A percentile compares a stretch with the other conserved stretches of the same genome.
Conservation (phyloP, 2,888 invertebrate species). For the Xanthorhoe designata region DNA sequence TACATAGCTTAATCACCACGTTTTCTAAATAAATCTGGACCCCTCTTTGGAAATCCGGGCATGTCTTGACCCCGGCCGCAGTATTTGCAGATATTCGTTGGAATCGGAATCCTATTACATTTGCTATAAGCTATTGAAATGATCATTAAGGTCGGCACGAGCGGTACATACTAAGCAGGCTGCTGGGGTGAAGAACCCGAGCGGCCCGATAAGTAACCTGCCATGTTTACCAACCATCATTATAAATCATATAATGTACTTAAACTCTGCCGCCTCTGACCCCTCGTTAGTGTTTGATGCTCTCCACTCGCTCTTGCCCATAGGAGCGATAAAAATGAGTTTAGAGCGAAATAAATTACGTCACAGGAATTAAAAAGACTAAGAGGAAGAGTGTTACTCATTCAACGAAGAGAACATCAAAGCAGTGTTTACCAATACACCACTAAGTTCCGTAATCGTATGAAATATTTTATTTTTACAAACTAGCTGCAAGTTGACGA, state of each 20-base stretch:
- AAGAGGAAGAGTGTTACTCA: background rate
- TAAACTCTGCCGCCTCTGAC: slow-evolving; percentile 69
- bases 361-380: slow-evolving; percentile 2
- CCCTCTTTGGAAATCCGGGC: slow-evolving; percentile 39
- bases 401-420: background rate
- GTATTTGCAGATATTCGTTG: slow-evolving; percentile 42
- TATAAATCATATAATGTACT: slow-evolving; percentile 70
- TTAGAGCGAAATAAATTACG: slow-evolving; percentile 13
- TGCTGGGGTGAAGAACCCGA: slow-evolving; percentile 72
- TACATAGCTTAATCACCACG: slow-evolving; percentile 41
- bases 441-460: too few relatives aligned
- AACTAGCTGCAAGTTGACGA: too few relatives aligned
- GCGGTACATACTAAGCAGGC: slow-evolving; percentile 46
- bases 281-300: slow-evolving; percentile 67
- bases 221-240: slow-evolving; percentile 71
- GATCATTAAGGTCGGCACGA: slow-evolving; percentile 51
- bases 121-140: slow-evolving; percentile 46
- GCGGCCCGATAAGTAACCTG: slow-evolving; percentile 68
- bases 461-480: too few relatives aligned
- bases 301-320: slow-evolving; percentile 40
- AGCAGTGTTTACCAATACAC: background rate
- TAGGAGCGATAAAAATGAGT: slow-evolving; percentile 43
- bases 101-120: slow-evolving; percentile 45
- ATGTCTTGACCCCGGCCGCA: slow-evolving; percentile 34
- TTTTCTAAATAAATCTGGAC: slow-evolving; percentile 42